A percentile compares a stretch with the other conserved stretches of the same genome.
Conservation (phyloP, 2,797 vertebrate species). For the Pampus argenteus region DNA sequence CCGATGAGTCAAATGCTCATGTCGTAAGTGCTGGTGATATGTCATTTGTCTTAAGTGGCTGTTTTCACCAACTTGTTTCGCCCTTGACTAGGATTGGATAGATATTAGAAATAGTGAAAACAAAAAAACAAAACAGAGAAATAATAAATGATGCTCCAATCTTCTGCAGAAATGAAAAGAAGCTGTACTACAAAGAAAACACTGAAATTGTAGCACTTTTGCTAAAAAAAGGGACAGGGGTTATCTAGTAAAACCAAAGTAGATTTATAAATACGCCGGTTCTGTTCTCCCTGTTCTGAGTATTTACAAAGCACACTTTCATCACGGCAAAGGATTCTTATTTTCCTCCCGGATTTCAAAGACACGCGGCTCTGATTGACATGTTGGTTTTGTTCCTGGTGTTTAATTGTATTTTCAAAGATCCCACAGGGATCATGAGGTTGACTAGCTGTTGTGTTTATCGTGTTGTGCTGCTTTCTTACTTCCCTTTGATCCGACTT, state of each 20-base stretch:
- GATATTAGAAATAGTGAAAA: slow-evolving; percentile 37
- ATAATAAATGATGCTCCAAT: slow-evolving; percentile 28
- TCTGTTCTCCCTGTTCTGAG: slow-evolving; percentile 52
- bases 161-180: slow-evolving; percentile 26
- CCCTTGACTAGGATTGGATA: slow-evolving; percentile 52
- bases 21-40: slow-evolving; percentile 43
- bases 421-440: slow-evolving; percentile 55
- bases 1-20: slow-evolving; percentile 70
- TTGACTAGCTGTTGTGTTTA: slow-evolving; percentile 67
- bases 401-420: slow-evolving; percentile 72
- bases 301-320: slow-evolving; percentile 53
- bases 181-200: slow-evolving; percentile 40
- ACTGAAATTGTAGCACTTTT: slow-evolving; percentile 3
- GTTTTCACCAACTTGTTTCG: slow-evolving; percentile 55
- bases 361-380: slow-evolving; percentile 53
- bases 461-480: slow-evolving; percentile 54
- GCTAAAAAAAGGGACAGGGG: slow-evolving; percentile 43
- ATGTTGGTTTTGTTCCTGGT: slow-evolving; percentile 58
- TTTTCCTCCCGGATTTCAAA: slow-evolving; percentile 50
- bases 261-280: slow-evolving; percentile 62
- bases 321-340: slow-evolving; percentile 20
- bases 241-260: slow-evolving; percentile 61
- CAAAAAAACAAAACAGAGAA: slow-evolving; percentile 43
- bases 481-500: slow-evolving; percentile 65
- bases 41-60: slow-evolving; percentile 69